Evolutionary conservation across 2,888 invertebrate species (phyloP).

Genomic region (Dendrolimus pini): DNA sequence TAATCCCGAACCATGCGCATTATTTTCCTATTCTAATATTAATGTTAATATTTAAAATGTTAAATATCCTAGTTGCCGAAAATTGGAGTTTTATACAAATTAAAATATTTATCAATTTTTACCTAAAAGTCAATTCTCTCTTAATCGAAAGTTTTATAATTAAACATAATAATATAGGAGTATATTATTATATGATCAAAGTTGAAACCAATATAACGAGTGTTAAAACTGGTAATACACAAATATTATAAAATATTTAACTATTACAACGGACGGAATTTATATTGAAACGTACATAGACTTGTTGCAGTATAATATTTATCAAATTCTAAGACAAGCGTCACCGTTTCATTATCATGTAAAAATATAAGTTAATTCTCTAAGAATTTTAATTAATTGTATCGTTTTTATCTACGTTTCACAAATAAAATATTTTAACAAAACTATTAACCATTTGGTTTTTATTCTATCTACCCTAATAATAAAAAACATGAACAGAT

Average conservation of each 20-base stretch:
- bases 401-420: constrained; percentile 77
- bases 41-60: constrained; percentile 14
- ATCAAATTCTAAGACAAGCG: constrained; percentile 63
- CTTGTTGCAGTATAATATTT: constrained; percentile 38
- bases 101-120: constrained; percentile 48
- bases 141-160: constrained; percentile 47
- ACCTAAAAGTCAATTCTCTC: constrained; percentile 67
- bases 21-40: constrained; percentile 47
- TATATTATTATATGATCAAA: constrained; percentile 2
- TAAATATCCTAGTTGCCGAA: constrained; percentile 36
- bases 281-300: constrained; percentile 44
- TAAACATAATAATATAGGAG: not conserved
- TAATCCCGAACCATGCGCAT: constrained; percentile 28
- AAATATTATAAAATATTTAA: constrained; percentile 13
- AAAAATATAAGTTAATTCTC: constrained; percentile 63
- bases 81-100: constrained; percentile 50
- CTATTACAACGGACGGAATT: constrained; percentile 49
- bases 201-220: constrained; percentile 44
- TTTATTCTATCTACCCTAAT: constrained; percentile 8
- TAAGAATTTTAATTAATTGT: constrained; percentile 76
- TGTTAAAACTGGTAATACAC: constrained; percentile 54
- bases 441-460: constrained; percentile 37
- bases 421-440: constrained; percentile 76
- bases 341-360: constrained; percentile 69
- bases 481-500: too few species aligned